Conservation (phyloP, 64 coral and sea anemone genomes). For the Actinia tenebrosa region DNA sequence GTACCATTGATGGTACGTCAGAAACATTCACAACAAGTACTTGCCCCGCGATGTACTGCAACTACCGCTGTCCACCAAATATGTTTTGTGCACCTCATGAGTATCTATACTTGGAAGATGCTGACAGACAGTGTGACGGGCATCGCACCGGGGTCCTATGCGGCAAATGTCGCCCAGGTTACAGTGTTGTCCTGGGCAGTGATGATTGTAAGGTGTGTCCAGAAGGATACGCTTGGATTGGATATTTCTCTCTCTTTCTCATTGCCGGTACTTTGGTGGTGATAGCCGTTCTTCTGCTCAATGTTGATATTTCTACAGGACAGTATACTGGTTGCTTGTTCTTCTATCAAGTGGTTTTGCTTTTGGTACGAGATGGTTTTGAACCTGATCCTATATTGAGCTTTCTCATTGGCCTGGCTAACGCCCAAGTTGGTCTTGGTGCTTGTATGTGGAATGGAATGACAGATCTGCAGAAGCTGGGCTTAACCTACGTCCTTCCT, state of each 20-base stretch:
- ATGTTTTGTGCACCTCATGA: constrained; percentile 39
- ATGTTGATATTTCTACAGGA: constrained; percentile 48
- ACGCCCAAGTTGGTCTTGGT: constrained; percentile 47
- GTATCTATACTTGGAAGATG: constrained; percentile 24
- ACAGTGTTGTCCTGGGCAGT: constrained; percentile 36
- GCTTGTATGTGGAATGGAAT: constrained; percentile 50
- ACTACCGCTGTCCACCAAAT: constrained; percentile 14
- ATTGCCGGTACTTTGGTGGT: constrained; percentile 27
- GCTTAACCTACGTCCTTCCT: constrained; percentile 41
- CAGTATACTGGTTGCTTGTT: constrained; percentile 39
- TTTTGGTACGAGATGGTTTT: constrained; percentile 38
- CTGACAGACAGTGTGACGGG: constrained; percentile 21
- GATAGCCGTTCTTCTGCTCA: constrained; percentile 13
- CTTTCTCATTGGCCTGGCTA: constrained; percentile 35
- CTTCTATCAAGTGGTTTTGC: constrained; percentile 47
- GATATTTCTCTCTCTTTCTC: constrained; percentile 29
- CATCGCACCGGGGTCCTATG: constrained; percentile 39
- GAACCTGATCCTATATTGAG: constrained; percentile 26
- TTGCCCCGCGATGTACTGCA: constrained; percentile 39
- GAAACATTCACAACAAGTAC: constrained; percentile 19
- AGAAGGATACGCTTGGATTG: constrained; percentile 13
- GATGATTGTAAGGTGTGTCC: constrained; percentile 17
- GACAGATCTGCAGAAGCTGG: constrained; percentile 53
- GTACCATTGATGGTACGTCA: constrained; percentile 1
- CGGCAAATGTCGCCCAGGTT: constrained; percentile 28